phyloP scores from a whole-genome alignment of 2,113 vertebrate species.

The Leucosticte australis region DNA sequence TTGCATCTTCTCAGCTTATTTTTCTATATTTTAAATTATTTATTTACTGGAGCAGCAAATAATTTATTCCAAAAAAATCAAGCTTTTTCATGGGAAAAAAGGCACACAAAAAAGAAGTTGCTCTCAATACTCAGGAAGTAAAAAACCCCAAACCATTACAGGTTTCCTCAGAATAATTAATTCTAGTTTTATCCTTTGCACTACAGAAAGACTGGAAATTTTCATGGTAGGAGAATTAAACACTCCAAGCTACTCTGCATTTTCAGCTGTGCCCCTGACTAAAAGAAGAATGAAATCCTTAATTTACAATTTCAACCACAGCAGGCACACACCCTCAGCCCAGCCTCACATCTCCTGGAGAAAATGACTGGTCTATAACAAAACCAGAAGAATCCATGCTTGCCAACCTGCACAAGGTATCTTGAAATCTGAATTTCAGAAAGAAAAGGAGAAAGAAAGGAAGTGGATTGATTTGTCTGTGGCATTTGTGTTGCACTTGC shows the following conservation, averaged over 20 bases:
- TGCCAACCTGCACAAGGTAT: not conserved
- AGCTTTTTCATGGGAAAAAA: not conserved
- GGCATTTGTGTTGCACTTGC: not conserved
- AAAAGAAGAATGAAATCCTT: not conserved
- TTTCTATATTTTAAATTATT: not conserved
- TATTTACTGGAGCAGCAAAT: not conserved
- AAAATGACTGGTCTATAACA: not conserved
- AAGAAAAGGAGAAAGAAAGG: not conserved
- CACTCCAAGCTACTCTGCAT: not conserved
- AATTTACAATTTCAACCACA: not conserved
- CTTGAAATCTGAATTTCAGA: not conserved
- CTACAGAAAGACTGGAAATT: not conserved
- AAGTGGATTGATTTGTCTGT: not conserved
- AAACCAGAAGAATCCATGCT: not conserved
- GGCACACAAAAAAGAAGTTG: not conserved
- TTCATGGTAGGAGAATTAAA: not conserved
- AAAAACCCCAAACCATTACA: not conserved
- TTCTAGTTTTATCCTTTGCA: not conserved
- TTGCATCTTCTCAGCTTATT: not conserved
- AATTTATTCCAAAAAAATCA: not conserved
- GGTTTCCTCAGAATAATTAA: not conserved
- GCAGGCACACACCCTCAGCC: not conserved
- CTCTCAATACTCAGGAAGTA: not conserved
- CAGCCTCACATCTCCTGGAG: not conserved
- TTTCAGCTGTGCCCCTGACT: not conserved